Evolutionary conservation across 1,140 invertebrate genomes (phyloP), one percentile per base, ranked within the genome.

Genomic region (Drosophila bocki): DNA sequence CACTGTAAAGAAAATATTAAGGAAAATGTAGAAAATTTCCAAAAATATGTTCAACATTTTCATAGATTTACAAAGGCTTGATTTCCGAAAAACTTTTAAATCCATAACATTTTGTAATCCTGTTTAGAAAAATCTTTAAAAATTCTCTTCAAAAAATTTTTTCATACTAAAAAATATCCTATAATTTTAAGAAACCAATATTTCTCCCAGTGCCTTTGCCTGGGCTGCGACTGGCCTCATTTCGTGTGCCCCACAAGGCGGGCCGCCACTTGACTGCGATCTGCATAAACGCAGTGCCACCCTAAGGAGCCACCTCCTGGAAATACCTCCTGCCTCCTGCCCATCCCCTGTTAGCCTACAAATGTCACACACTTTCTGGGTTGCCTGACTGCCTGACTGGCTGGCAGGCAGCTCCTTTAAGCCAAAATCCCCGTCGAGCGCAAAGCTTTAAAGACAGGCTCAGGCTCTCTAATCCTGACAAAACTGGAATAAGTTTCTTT

Each of bases 251-350:
- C 65, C 77, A 56, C 56, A 79, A 82, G 62, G 59, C 60, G 64
- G 57, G 12, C 68, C 53, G 71, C 77, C 84, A 88, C 84, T 88
- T 88, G 85, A 88, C 69, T 78, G 84, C 80, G 80, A 87, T 87
- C 84, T 87, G 81, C 85, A 88, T 88, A 88, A 88, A 88, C 78
- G 80, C 85, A 84, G 62, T 22, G 50, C 45, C 63, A 45, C 71
- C 77, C 59, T 68, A 26, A 54, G 35, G 35, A 37, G 53, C 3
- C 33, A 6, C n/a, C 26, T 37, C 35, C 17, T 11, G 1, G 22
- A 11, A 11, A 6, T 29, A 1, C 26, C 26, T 29, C 26, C 26
- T 5, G 5, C 26, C 9, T 12, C 13, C 13, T 9, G 6, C 13
- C 39, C 51, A 35, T 0, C 19, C 13, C 39, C 26, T 11, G 9